A percentile compares a stretch with the other conserved stretches of the same genome.
These are phyloP conservation scores for Trichogramma dendrolimi DNA, from an alignment of 2,888 invertebrate species.

Conservation along the genomic window DNA sequence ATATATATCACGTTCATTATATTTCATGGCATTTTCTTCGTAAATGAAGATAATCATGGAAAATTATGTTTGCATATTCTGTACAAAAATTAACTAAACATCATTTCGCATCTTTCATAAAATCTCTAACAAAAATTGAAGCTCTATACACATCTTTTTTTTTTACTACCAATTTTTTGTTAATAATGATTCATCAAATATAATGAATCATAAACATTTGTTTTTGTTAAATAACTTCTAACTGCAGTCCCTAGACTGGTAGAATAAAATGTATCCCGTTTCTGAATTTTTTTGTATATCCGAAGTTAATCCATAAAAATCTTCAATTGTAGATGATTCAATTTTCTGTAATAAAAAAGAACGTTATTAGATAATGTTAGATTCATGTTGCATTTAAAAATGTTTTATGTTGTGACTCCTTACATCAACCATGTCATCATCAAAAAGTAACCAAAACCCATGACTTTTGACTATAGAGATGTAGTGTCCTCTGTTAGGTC, in stretches of 20 bases:
- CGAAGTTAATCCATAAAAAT: constrained; percentile 98
- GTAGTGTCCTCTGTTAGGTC: constrained; percentile 98
- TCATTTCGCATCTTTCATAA: constrained; percentile 23
- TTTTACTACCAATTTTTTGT: constrained; percentile 15
- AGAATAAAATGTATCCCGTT: constrained; percentile 99
- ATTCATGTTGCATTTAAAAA: constrained; percentile 2
- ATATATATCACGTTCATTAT: too few species aligned
- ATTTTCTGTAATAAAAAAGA: constrained; percentile 76
- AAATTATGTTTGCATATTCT: constrained; percentile 20
- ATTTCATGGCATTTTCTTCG: constrained; percentile 21
- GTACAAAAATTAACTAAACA: constrained; percentile 28
- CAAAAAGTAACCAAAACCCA: constrained; percentile 98
- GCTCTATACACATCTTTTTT: constrained; percentile 9
- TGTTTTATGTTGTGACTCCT: constrained; percentile 51
- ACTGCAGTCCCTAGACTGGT: constrained; percentile 84
- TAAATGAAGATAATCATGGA: constrained; percentile 24
- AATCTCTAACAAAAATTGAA: constrained; percentile 21
- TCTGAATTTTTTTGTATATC: constrained; percentile 99
- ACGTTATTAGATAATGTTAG: constrained; percentile 12
- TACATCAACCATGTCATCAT: constrained; percentile 99
- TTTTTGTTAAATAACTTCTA: constrained; percentile 33
- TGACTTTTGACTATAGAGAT: constrained; percentile 99
- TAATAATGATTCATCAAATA: neutral
- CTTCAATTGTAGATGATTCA: constrained; percentile 97
- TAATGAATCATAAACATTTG: constrained; percentile 21